These are phyloP conservation scores for Osmerus eperlanus DNA, from an alignment of 2,113 vertebrate genomes.

Conservation along the genomic window DNA sequence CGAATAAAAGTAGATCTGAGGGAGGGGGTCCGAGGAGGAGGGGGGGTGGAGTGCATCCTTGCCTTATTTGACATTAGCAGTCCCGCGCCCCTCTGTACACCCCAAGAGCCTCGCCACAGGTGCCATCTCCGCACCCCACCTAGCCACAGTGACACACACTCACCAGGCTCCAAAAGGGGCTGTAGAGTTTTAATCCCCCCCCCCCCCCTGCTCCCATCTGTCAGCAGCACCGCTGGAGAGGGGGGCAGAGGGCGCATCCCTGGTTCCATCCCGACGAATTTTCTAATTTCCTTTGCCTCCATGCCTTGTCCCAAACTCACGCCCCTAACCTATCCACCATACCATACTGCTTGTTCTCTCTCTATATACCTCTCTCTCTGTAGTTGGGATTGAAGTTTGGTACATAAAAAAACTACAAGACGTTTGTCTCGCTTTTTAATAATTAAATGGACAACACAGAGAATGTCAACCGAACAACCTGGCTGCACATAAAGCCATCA, in stretches of 20 bases:
- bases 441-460: constrained; percentile 20
- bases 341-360: constrained; percentile 35
- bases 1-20: constrained; percentile 52
- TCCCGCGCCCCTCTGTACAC: constrained; percentile 40
- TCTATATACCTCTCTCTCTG: constrained; percentile 30
- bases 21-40: constrained; percentile 38
- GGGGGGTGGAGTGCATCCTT: constrained; percentile 50
- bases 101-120: constrained; percentile 55
- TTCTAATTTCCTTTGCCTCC: constrained; percentile 75
- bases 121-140: constrained; percentile 59
- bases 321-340: constrained; percentile 66
- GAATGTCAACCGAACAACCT: constrained; percentile 23
- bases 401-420: constrained; percentile 19
- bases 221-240: constrained; percentile 64
- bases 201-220: constrained; percentile 71
- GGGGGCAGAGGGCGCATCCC: constrained; percentile 55
- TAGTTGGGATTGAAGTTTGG: constrained; percentile 39
- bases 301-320: constrained; percentile 73
- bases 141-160: constrained; percentile 48
- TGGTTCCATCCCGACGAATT: constrained; percentile 72
- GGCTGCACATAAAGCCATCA: constrained; percentile 24
- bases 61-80: constrained; percentile 64
- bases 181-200: constrained; percentile 64
- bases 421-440: constrained; percentile 14
- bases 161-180: constrained; percentile 60